These are phyloP conservation scores for Tachycineta bicolor DNA, from an alignment of 2,113 vertebrate species.

Conservation along the genomic window DNA sequence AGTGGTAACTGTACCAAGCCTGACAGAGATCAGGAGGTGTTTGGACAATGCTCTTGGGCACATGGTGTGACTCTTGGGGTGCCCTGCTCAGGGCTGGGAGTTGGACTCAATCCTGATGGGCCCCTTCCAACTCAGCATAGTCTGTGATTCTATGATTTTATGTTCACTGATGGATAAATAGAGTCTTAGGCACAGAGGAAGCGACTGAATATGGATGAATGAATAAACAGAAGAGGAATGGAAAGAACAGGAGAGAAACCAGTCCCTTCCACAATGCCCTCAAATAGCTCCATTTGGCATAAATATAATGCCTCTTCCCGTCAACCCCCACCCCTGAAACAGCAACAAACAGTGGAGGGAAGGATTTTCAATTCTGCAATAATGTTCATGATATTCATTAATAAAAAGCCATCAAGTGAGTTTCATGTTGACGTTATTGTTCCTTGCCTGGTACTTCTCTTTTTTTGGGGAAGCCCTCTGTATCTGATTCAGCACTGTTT, in stretches of 20 bases:
- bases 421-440: neutral
- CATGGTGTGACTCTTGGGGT: neutral
- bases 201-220: neutral
- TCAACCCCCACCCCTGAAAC: rapidly evolving
- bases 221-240: neutral
- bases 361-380: neutral
- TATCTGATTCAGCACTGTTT: neutral
- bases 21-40: rapidly evolving
- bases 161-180: neutral
- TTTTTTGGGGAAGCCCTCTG: neutral
- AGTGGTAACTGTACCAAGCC: neutral
- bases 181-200: neutral
- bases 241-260: neutral
- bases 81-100: neutral
- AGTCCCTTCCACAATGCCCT: neutral
- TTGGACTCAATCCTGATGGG: neutral
- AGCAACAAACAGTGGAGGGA: neutral
- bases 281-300: neutral
- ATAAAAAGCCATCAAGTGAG: neutral
- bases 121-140: neutral
- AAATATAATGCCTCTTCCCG: neutral
- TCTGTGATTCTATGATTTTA: neutral
- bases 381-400: neutral
- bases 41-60: neutral
- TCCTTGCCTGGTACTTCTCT: neutral